These are phyloP conservation scores for Machaerirhynchus nigripectus DNA, from an alignment of 2,113 vertebrate species.

Conservation along the genomic window DNA sequence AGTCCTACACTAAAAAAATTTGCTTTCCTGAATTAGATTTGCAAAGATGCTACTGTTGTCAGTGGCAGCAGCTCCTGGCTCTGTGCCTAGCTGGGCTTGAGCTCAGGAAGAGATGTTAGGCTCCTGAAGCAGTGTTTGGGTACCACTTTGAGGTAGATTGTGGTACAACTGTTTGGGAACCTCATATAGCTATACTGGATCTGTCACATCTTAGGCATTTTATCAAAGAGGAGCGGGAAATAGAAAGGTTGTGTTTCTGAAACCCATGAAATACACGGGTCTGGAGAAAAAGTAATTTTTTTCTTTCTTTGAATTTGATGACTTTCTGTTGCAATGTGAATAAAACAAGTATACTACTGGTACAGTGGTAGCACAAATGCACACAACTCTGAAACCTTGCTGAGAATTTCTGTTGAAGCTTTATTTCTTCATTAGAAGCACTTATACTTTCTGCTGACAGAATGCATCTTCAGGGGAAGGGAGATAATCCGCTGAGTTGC, in stretches of 20 bases:
- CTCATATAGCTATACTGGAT: not conserved
- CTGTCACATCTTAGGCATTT: not conserved
- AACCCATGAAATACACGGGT: not conserved
- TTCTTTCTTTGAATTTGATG: not conserved
- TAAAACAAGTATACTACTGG: not conserved
- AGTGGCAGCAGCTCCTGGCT: not conserved
- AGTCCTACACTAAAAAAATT: not conserved
- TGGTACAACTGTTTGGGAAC: not conserved
- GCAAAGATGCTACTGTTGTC: not conserved
- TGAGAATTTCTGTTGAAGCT: not conserved
- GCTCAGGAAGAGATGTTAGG: not conserved
- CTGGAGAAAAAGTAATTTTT: not conserved
- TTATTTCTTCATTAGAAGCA: not conserved
- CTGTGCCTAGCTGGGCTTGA: not conserved
- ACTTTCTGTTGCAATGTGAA: not conserved
- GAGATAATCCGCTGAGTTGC: not conserved
- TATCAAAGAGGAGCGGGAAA: not conserved
- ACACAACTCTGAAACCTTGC: not conserved
- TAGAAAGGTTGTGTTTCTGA: not conserved
- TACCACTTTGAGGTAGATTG: conserved; percentile 19
- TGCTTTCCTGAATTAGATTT: not conserved
- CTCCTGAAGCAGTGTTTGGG: conserved; percentile 7
- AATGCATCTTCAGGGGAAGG: not conserved
- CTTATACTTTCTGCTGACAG: not conserved
- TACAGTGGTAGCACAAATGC: not conserved